phyloP scores from a whole-genome alignment of 2,113 vertebrate genomes.

The Podiceps cristatus region DNA sequence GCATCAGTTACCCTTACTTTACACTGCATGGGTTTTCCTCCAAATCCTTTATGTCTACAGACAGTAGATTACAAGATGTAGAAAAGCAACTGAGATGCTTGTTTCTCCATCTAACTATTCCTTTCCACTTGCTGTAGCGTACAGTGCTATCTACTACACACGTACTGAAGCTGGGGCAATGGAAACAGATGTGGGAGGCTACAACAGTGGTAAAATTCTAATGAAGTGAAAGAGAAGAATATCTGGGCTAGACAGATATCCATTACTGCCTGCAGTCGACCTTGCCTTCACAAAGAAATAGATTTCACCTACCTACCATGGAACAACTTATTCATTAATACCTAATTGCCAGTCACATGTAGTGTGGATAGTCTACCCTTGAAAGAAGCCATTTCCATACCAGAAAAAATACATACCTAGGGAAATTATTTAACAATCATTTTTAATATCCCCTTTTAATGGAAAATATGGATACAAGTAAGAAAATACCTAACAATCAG shows the following conservation, averaged over 20 bases:
- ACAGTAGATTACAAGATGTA: not conserved
- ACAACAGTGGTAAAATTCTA: not conserved
- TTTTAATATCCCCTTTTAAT: not conserved
- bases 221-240: not conserved
- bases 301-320: not conserved
- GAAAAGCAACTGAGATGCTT: not conserved
- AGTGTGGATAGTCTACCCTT: not conserved
- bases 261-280: not conserved
- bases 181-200: not conserved
- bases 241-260: not conserved
- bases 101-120: not conserved
- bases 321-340: not conserved
- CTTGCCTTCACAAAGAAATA: not conserved
- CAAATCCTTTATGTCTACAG: not conserved
- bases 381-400: not conserved
- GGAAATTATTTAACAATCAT: not conserved
- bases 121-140: not conserved
- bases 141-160: not conserved
- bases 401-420: not conserved
- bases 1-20: not conserved
- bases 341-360: not conserved
- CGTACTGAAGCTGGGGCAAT: not conserved
- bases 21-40: not conserved
- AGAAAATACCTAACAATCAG: not conserved
- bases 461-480: not conserved